Percentiles rank a stretch among this genome's conserved stretches.
Evolutionary conservation across 2,888 invertebrate species (phyloP).

Genomic region (Cantharis rustica): DNA sequence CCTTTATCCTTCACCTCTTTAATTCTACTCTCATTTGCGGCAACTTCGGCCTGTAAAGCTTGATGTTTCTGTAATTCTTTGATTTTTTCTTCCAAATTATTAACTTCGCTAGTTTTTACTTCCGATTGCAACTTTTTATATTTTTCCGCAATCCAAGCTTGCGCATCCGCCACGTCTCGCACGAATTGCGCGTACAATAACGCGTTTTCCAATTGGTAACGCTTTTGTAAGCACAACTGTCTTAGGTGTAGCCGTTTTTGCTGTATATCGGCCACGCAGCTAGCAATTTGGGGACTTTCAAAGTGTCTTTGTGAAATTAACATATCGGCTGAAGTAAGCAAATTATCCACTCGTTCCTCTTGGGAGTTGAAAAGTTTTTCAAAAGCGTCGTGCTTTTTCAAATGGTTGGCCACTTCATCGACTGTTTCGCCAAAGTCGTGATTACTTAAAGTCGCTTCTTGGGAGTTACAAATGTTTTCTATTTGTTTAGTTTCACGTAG

Average conservation of each 20-base stretch:
- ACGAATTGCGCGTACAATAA: conserved; percentile 88
- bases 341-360: conserved; percentile 82
- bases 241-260: conserved; percentile 71
- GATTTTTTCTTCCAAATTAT: conserved; percentile 91
- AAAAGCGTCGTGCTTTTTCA: conserved; percentile 94
- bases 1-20: conserved; percentile 79
- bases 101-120: conserved; percentile 74
- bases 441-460: conserved; percentile 77
- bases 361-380: conserved; percentile 87
- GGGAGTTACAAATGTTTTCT: conserved; percentile 84
- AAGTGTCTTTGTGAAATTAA: conserved; percentile 90
- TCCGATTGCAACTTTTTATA: conserved; percentile 84
- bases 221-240: conserved; percentile 69
- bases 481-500: conserved; percentile 91
- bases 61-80: conserved; percentile 94
- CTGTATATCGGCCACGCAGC: conserved; percentile 75
- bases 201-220: conserved; percentile 74
- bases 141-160: conserved; percentile 91
- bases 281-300: conserved; percentile 79
- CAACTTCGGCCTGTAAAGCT: conserved; percentile 90
- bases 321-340: conserved; percentile 85
- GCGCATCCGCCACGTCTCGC: conserved; percentile 88
- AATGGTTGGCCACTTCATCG: conserved; percentile 86
- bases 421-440: conserved; percentile 78
- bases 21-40: conserved; percentile 85